Conservation (phyloP, 2,797 vertebrate genomes). For the Myripristis murdjan region DNA sequence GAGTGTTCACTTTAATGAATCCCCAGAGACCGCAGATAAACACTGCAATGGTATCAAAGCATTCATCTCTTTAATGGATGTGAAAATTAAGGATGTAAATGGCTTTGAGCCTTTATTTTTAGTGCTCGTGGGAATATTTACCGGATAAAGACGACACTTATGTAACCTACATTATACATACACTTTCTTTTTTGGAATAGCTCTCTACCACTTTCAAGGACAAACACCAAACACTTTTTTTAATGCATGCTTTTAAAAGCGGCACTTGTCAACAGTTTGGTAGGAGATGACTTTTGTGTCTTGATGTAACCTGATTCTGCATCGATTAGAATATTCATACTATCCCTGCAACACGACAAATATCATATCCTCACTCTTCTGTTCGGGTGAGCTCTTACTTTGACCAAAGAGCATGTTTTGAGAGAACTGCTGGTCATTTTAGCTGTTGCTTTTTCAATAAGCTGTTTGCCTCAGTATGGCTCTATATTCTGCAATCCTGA, state of each 20-base stretch:
- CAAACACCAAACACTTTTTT: constrained; percentile 69
- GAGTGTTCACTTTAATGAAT: constrained; percentile 97
- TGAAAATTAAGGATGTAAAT: constrained; percentile 95
- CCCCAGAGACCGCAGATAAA: constrained; percentile 94
- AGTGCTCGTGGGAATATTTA: constrained; percentile 88
- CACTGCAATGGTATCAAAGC: constrained; percentile 96
- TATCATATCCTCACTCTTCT: constrained; percentile 22
- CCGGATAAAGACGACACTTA: constrained; percentile 84
- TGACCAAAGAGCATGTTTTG: constrained; percentile 43
- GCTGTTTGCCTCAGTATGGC: constrained; percentile 79
- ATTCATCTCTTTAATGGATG: constrained; percentile 98
- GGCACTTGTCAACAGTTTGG: constrained; percentile 41
- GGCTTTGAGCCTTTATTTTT: constrained; percentile 88
- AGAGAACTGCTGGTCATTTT: constrained; percentile 59
- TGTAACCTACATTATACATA: constrained; percentile 83
- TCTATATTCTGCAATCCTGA: constrained; percentile 82
- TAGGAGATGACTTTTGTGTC: constrained; percentile 32
- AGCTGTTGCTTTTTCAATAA: constrained; percentile 73
- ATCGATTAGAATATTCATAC: constrained; percentile 6
- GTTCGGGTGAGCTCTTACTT: constrained; percentile 46
- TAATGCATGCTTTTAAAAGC: constrained; percentile 60
- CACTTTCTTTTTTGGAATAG: constrained; percentile 71
- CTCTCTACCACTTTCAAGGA: constrained; percentile 78
- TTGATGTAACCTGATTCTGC: constrained; percentile 33
- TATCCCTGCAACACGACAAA: background rate